Conservation (phyloP, 1,140 invertebrate species). For the Ceratoteleas bidentatus region DNA sequence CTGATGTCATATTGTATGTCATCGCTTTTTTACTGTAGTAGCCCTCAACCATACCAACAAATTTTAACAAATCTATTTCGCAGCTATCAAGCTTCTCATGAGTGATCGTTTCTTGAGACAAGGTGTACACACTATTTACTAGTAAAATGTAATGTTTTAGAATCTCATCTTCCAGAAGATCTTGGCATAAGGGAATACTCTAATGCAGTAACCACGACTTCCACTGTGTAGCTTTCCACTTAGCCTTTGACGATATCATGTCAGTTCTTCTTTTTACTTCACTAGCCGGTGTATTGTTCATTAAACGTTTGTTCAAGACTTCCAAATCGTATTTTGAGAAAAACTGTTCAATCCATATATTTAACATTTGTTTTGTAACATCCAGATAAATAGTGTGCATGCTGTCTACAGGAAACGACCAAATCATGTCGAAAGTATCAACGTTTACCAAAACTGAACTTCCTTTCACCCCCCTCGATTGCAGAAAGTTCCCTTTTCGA, state of each 20-base stretch:
- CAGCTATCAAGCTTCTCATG: background rate
- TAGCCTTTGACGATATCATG: conserved; percentile 4
- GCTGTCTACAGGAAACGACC: conserved; percentile 19
- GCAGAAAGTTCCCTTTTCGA: background rate
- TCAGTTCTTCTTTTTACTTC: conserved; percentile 9
- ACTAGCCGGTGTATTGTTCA: conserved; percentile 11
- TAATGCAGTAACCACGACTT: conserved; percentile 33
- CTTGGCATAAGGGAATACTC: conserved; percentile 23
- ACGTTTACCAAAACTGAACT: background rate
- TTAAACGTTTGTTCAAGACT: background rate
- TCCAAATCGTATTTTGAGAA: background rate
- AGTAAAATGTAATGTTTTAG: conserved; percentile 30
- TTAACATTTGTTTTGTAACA: conserved; percentile 21
- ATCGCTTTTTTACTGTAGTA: conserved; percentile 8
- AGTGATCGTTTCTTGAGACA: conserved; percentile 3
- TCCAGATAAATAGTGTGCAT: conserved; percentile 20
- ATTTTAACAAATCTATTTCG: conserved; percentile 7
- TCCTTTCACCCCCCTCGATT: conserved; percentile 14
- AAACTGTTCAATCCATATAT: conserved; percentile 10
- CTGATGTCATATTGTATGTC: conserved; percentile 9
- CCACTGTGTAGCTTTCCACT: conserved; percentile 36
- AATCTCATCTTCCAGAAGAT: conserved; percentile 6
- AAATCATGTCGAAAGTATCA: conserved; percentile 17
- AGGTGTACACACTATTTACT: conserved; percentile 20
- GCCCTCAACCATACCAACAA: conserved; percentile 11